Percentiles rank a stretch among this genome's conserved stretches.
Conservation (phyloP, 2,113 vertebrate genomes). For the Heptranchias perlo region DNA sequence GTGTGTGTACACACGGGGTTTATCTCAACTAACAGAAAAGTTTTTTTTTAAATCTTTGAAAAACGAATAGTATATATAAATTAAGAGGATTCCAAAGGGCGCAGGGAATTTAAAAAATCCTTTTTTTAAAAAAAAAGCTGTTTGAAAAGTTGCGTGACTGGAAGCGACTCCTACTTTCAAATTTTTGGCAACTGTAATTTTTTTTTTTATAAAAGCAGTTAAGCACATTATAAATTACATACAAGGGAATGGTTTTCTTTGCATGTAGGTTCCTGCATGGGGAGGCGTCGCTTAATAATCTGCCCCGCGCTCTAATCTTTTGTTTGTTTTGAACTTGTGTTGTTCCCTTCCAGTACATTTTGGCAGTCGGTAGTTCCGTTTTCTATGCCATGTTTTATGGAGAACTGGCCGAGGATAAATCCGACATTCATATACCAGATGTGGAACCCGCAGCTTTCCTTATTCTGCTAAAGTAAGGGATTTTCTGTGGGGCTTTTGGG, state of each 20-base stretch:
- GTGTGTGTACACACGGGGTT: neutral
- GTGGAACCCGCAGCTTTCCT: constrained; percentile 96
- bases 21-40: neutral
- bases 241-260: neutral
- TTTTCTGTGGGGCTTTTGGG: neutral
- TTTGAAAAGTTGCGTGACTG: neutral
- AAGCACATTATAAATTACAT: neutral
- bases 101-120: neutral
- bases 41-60: too few species aligned
- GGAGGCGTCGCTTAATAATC: neutral
- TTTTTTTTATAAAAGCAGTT: neutral
- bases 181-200: neutral
- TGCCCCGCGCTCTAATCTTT: neutral
- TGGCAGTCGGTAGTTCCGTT: constrained; percentile 96
- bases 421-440: constrained; percentile 93
- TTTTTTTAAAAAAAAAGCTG: too few species aligned
- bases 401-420: constrained; percentile 87
- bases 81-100: neutral
- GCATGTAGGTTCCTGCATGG: neutral
- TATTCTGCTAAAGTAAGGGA: constrained; percentile 88
- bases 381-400: constrained; percentile 99
- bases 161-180: neutral
- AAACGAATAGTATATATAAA: neutral
- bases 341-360: constrained; percentile 74
- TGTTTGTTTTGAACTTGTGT: constrained; percentile 8